These are phyloP conservation scores for Caenorhabditis sulstoni DNA, from an alignment of 2,888 invertebrate species.

Conservation along the genomic window DNA sequence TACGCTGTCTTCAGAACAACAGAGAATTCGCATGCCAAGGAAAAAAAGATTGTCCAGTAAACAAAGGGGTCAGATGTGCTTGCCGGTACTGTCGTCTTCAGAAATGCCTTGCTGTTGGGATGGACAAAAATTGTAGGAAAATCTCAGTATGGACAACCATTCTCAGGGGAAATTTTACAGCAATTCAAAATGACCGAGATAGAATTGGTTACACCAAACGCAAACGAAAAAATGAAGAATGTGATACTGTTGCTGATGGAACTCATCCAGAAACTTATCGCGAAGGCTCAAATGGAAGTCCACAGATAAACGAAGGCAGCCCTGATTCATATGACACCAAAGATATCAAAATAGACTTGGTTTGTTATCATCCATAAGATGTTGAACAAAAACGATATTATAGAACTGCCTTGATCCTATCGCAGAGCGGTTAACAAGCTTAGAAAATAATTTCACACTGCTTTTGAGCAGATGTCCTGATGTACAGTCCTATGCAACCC, in stretches of 20 bases:
- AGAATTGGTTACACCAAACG: slow-evolving; percentile 80
- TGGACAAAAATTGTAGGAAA: slow-evolving; percentile 74
- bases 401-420: slow-evolving; percentile 69
- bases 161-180: slow-evolving; percentile 54
- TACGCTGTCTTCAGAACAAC: slow-evolving; percentile 73
- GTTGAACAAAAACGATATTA: background rate
- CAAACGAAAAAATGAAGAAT: slow-evolving; percentile 70
- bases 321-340: slow-evolving; percentile 34
- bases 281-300: slow-evolving; percentile 42
- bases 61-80: slow-evolving; percentile 79
- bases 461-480: slow-evolving; percentile 72
- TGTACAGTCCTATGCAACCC: slow-evolving; percentile 71
- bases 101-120: slow-evolving; percentile 74
- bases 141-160: background rate
- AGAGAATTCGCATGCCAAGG: slow-evolving; percentile 78
- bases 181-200: slow-evolving; percentile 79
- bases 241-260: slow-evolving; percentile 2
- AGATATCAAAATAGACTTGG: slow-evolving; percentile 53
- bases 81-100: slow-evolving; percentile 77
- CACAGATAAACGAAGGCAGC: slow-evolving; percentile 38
- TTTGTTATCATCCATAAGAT: no score
- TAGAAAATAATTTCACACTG: slow-evolving; percentile 79
- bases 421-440: slow-evolving; percentile 73
- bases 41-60: slow-evolving; percentile 77
- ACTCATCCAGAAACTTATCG: slow-evolving; percentile 19